Base-by-base conservation (phyloP, 2,113 vertebrate genomes). In the Leucopsar rothschildi region DNA sequence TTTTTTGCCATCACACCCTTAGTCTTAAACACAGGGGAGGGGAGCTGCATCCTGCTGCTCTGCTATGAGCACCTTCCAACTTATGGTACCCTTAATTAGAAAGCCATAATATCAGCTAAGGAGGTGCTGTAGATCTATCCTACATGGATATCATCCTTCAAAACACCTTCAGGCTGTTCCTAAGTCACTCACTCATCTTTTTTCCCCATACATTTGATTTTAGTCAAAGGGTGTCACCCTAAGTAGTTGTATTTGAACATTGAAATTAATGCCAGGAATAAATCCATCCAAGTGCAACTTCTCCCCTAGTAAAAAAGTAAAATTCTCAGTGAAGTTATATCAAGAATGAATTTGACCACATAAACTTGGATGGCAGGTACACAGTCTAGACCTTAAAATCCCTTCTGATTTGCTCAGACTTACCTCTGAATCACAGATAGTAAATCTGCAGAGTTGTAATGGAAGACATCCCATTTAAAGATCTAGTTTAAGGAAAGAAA, bases 211-310 rank as follows among this genome's bases (percentile, higher is more conserved):
- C 5, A 15, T 78, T 75, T 77, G 24, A 60, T 50, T 88, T 81
- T 14, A 73, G 68, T 60, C 19, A 82, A 66, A n/a, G 35, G 6
- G 20, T 39, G 5, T 73, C 64, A 70, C 29, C 37, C 16, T 39
- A 24, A 66, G 37, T 27, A 82, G 47, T 9, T 68, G 68, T 56
- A 52, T 59, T 64, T 68, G 69, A 78, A 52, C 15, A 9, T 9
- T 81, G 71, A 83, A 83, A 90, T 64, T 90, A 33, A 44, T n/a
- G 42, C 56, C 69, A 78, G 60, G 60, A 90, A 78, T 44, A 59
- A 91, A 93, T 82, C 40, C 53, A 71, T 35, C 44, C 47, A 84
- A 75, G 52, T n/a, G 29, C 31, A 93, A 89, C 56, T 86, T 84
- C 35, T 57, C 66, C 52, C 21, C 27, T 12, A 47, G 44, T 31